A percentile compares a stretch with the other conserved stretches of the same genome.
Conservation (phyloP, 1,140 invertebrate genomes). For the Bombus confusus region DNA sequence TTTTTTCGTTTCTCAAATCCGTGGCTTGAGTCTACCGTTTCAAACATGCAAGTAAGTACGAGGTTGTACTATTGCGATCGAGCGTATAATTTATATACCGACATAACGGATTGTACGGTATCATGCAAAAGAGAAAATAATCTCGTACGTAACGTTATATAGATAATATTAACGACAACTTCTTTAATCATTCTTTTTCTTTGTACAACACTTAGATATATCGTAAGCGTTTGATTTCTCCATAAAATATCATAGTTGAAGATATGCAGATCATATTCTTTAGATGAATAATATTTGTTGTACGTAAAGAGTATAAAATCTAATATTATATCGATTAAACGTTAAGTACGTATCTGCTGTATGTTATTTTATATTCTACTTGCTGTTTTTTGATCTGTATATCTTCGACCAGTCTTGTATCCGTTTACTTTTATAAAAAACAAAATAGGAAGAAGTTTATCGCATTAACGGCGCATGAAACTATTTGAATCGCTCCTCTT, state of each 20-base stretch:
- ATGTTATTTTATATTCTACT: conserved; percentile 5
- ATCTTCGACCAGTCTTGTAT: not conserved
- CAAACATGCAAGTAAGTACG: conserved; percentile 37
- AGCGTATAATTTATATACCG: conserved; percentile 25
- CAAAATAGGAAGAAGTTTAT: not conserved
- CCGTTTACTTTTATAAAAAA: conserved; percentile 12
- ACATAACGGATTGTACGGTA: conserved; percentile 56
- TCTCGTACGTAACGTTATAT: conserved; percentile 13
- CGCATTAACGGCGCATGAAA: not conserved
- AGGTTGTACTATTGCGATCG: conserved; percentile 3
- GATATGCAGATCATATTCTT: conserved; percentile 16
- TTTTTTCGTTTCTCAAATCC: not conserved
- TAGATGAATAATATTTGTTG: conserved; percentile 5
- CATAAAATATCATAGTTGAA: not conserved
- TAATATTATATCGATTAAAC: not conserved
- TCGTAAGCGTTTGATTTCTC: conserved; percentile 28
- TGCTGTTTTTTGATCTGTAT: not conserved
- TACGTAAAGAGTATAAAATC: not conserved
- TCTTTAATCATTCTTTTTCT: conserved; percentile 20
- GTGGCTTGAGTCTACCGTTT: conserved; percentile 49
- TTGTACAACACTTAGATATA: not conserved
- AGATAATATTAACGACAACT: conserved; percentile 11
- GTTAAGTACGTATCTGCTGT: not conserved
- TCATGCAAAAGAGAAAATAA: conserved; percentile 66
- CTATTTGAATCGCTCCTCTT: conserved; percentile 45